Conservation (phyloP, 2,113 vertebrate genomes). For the Paramormyrops kingsleyae region DNA sequence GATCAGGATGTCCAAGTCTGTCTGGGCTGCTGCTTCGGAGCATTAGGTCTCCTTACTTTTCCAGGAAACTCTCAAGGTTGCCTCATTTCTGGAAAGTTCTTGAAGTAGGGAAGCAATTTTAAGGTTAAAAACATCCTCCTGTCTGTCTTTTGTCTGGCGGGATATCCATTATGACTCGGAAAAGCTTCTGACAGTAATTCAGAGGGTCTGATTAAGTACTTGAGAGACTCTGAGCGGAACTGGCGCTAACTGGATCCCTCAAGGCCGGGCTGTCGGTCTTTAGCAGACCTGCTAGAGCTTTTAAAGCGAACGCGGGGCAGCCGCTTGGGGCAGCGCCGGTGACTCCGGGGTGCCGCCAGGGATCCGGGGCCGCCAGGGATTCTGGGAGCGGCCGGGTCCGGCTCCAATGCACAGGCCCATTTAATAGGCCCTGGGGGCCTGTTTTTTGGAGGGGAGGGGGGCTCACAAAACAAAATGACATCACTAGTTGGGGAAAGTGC, state of each 20-base stretch:
- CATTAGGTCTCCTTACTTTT: neutral
- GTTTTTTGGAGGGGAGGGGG: neutral
- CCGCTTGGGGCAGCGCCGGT: neutral
- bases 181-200: slow-evolving; percentile 26
- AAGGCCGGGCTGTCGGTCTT: neutral
- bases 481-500: neutral
- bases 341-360: slow-evolving; percentile 11
- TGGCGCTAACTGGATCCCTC: neutral
- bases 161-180: slow-evolving; percentile 32
- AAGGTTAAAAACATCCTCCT: neutral
- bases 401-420: neutral
- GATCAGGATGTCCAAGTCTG: neutral
- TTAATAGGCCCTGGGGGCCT: neutral
- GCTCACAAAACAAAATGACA: neutral
- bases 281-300: slow-evolving; percentile 44
- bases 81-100: neutral
- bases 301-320: slow-evolving; percentile 38
- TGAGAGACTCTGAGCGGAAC: slow-evolving; percentile 22
- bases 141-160: slow-evolving; percentile 7
- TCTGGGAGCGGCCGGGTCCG: slow-evolving; percentile 28
- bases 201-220: slow-evolving; percentile 37
- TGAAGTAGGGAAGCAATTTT: slow-evolving; percentile 1
- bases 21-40: neutral
- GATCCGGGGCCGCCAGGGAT: slow-evolving; percentile 17
- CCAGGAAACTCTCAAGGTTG: neutral